Conservation (phyloP, 2,888 invertebrate genomes). For the Pocota personata region DNA sequence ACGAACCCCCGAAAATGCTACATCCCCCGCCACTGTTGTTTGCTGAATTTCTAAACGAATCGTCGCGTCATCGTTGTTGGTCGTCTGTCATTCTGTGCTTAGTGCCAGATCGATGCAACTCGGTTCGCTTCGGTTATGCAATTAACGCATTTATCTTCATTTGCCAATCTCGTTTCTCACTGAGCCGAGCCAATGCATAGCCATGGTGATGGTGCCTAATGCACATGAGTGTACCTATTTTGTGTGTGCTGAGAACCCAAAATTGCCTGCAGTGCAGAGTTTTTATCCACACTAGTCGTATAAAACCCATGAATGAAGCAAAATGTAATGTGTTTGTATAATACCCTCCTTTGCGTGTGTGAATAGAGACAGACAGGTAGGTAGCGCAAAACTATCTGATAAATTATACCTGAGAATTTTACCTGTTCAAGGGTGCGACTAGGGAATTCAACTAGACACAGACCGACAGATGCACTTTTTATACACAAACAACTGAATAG, state of each 20-base stretch:
- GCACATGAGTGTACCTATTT: constrained; percentile 14
- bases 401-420: constrained; percentile 61
- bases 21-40: not conserved
- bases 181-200: constrained; percentile 31
- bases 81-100: constrained; percentile 34
- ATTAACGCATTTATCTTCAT: constrained; percentile 68
- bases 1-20: constrained; percentile 7
- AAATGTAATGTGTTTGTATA: constrained; percentile 11
- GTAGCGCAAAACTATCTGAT: constrained; percentile 56
- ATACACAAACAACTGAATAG: constrained; percentile 39
- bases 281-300: constrained; percentile 20
- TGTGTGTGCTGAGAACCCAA: constrained; percentile 40
- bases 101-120: constrained; percentile 68
- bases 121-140: constrained; percentile 69
- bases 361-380: constrained; percentile 21
- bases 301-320: constrained; percentile 63
- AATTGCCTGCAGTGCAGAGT: constrained; percentile 56
- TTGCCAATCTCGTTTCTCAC: constrained; percentile 59
- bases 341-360: constrained; percentile 10
- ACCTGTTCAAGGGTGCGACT: constrained; percentile 72
- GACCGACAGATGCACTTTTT: constrained; percentile 68
- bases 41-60: constrained; percentile 5
- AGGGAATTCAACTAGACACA: constrained; percentile 49
- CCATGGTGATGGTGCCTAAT: not conserved
- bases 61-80: too few relatives aligned